phyloP scores from a whole-genome alignment of 2,113 vertebrate genomes.

The Glaucidium brasilianum region DNA sequence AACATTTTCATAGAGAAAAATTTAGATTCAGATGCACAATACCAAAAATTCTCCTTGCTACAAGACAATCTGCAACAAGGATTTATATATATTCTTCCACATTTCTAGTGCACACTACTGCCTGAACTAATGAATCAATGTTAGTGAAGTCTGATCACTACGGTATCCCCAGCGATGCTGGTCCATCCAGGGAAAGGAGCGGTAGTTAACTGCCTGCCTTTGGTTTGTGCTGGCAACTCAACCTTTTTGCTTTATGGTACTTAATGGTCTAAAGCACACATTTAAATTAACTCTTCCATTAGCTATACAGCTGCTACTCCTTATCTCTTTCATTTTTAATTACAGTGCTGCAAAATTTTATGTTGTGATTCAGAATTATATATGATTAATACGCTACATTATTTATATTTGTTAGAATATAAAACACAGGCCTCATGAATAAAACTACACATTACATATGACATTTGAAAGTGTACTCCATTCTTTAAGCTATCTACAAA shows the following conservation, averaged over 20 bases:
- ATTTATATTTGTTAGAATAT: background rate
- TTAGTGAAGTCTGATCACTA: background rate
- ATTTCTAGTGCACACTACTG: background rate
- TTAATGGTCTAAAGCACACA: background rate
- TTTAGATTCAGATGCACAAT: background rate
- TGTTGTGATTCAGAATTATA: background rate
- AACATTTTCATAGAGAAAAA: background rate
- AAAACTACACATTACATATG: background rate
- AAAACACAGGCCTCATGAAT: background rate
- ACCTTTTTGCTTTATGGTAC: background rate
- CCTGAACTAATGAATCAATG: background rate
- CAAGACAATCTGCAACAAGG: background rate
- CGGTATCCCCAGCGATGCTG: background rate
- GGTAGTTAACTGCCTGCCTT: background rate
- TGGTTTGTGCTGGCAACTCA: background rate
- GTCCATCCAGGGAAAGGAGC: background rate
- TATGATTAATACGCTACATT: background rate
- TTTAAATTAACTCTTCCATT: conserved; percentile 23
- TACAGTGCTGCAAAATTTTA: background rate
- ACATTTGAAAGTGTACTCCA: background rate
- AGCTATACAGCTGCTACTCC: background rate
- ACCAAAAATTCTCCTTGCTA: background rate
- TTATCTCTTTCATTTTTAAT: background rate
- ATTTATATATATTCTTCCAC: background rate
- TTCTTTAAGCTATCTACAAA: background rate